Conservation (phyloP, 2,888 invertebrate species). For the Petrolisthes cinctipes region DNA sequence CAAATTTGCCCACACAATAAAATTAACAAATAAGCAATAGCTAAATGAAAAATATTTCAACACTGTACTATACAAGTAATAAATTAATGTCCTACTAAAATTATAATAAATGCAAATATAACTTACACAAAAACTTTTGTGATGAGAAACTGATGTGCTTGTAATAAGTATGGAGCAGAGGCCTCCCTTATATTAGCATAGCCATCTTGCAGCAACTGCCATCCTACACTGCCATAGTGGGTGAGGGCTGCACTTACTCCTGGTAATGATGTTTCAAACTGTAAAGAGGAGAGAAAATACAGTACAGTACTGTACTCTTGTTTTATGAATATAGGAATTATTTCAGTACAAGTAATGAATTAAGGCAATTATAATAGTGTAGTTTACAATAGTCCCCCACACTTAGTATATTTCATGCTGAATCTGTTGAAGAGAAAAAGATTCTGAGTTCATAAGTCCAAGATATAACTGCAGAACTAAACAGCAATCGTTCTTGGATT, state of each 20-base stretch:
- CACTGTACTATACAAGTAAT: not conserved
- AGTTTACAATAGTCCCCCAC: too few relatives aligned
- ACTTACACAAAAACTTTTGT: constrained; percentile 45
- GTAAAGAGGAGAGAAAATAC: too few relatives aligned
- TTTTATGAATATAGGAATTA: too few relatives aligned
- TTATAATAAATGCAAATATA: not conserved
- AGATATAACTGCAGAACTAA: not conserved
- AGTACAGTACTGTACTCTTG: too few relatives aligned
- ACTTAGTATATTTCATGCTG: too few relatives aligned
- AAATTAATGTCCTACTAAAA: not conserved
- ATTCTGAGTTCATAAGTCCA: too few relatives aligned
- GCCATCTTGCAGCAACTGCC: constrained; percentile 13
- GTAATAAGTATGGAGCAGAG: constrained; percentile 26
- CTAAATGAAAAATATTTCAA: not conserved
- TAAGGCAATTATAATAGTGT: too few relatives aligned
- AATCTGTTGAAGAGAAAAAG: too few relatives aligned
- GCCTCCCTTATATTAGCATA: not conserved
- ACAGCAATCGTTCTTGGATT: not conserved
- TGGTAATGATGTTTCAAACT: constrained; percentile 41
- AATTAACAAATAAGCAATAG: too few relatives aligned
- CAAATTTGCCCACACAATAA: too few relatives aligned
- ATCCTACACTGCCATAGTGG: constrained; percentile 27
- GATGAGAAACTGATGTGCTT: constrained; percentile 23
- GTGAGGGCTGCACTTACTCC: constrained; percentile 23
- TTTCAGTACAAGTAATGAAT: too few relatives aligned